phyloP scores from a whole-genome alignment of 23 tunicate genomes.

The Diplosoma virens region DNA sequence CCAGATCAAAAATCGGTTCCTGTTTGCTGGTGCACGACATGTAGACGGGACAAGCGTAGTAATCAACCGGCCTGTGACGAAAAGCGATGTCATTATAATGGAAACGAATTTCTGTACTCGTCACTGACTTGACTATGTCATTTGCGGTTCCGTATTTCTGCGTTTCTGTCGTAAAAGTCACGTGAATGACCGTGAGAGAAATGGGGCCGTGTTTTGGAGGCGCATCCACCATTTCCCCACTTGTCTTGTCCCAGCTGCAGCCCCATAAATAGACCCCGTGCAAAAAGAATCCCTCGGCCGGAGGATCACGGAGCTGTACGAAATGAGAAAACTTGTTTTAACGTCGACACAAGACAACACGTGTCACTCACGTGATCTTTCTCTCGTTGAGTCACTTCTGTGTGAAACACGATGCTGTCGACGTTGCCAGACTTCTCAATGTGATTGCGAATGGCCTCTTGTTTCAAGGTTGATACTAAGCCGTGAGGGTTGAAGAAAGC shows the following conservation, averaged over 20 bases:
- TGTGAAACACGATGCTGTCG: slow-evolving; percentile 75
- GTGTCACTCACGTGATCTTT: slow-evolving; percentile 78
- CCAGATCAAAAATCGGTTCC: slow-evolving; percentile 73
- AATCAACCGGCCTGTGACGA: slow-evolving; percentile 71
- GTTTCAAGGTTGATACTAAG: slow-evolving; percentile 61
- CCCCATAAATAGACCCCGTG: slow-evolving; percentile 93
- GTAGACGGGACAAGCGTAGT: slow-evolving; percentile 74
- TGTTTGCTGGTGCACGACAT: slow-evolving; percentile 62
- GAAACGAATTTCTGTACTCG: background rate
- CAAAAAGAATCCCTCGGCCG: slow-evolving; percentile 82
- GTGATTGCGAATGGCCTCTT: slow-evolving; percentile 70
- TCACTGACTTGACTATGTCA: slow-evolving; percentile 40
- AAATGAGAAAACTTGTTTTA: no score
- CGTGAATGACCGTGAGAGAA: slow-evolving; percentile 73
- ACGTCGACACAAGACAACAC: background rate
- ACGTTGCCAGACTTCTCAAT: slow-evolving; percentile 78
- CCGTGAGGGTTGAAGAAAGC: slow-evolving; percentile 79
- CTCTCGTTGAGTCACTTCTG: slow-evolving; percentile 85
- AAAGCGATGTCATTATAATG: no score
- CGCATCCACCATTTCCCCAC: slow-evolving; percentile 72
- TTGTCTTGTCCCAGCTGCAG: slow-evolving; percentile 85
- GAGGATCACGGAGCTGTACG: slow-evolving; percentile 90
- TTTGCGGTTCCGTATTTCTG: slow-evolving; percentile 49
- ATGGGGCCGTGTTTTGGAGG: slow-evolving; percentile 84
- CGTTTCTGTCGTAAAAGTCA: slow-evolving; percentile 68